Base-by-base conservation (phyloP, 2,797 vertebrate genomes). In the Sebastes matsubarae region DNA sequence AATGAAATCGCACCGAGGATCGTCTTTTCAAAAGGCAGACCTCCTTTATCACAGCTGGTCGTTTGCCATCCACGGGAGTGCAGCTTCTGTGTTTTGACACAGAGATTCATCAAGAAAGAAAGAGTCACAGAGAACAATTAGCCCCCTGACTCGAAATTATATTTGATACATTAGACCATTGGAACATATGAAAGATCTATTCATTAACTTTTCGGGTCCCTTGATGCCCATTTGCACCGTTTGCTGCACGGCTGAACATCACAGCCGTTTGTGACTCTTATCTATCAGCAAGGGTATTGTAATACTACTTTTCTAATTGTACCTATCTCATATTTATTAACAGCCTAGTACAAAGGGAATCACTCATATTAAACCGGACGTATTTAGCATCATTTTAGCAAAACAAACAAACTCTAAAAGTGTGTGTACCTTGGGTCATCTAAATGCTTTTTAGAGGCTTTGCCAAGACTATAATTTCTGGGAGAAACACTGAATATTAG, bases 91-190 rank as follows among this genome's bases (percentile, higher is more conserved):
- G 59, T 68, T 68, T 54, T 82, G 79, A 79, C 69, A 64, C 60
- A 22, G 18, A 60, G 14, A 81, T 84, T 69, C 24, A 30, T 84
- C 69, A 83, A 59, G 71, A 75, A 72, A 65, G 69, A 67, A 77
- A 79, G 32, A 72, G 68, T 65, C 29, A 59, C 64, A 72, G 42
- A 66, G 71, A 80, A 63, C 55, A 69, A 75, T 84, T 84, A 78
- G 61, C 70, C 59, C 79, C 75, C 68, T 78, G 84, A 79, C 76
- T 57, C 4, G 9, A 83, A 75, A 81, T 82, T 10, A 61, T 14
- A 68, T 84, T 61, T 63, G 34, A 83, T 75, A 66, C 24, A 79
- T 64, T 46, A 80, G 34, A 65, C 25, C 59, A 57, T 13, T 34
- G 75, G 29, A 71, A 76, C 10, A 57, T 57, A 38, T 64, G 13